A percentile compares a stretch with the other conserved stretches of the same genome.
Conservation (phyloP, 2,797 vertebrate species). For the Myotis pilosus region DNA sequence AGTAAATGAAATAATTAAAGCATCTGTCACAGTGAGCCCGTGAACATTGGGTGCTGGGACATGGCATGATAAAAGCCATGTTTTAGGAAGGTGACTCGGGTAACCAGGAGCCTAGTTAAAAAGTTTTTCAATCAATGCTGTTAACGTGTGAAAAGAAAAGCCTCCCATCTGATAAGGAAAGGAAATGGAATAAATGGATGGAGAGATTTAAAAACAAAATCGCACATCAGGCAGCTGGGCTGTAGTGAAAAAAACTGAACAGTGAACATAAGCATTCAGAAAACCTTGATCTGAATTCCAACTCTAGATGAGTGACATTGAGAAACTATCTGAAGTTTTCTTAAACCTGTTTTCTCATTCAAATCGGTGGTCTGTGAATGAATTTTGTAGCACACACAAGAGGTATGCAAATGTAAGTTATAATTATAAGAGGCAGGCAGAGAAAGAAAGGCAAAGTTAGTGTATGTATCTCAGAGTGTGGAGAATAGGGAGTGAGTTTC, state of each 20-base stretch:
- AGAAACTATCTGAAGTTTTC: background rate
- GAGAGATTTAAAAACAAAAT: background rate
- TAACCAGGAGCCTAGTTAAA: background rate
- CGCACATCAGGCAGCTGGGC: background rate
- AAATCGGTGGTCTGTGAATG: too few relatives aligned
- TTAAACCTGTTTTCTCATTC: too few relatives aligned
- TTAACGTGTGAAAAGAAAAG: background rate
- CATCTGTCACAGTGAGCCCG: background rate
- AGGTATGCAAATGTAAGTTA: too few relatives aligned
- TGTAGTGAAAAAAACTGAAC: background rate
- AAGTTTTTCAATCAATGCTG: background rate
- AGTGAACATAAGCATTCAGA: background rate
- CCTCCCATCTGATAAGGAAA: background rate
- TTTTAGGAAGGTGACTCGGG: background rate
- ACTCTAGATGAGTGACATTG: background rate
- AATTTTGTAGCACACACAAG: too few relatives aligned
- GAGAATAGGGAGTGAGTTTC: background rate
- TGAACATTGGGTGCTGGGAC: background rate
- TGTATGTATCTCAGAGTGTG: too few relatives aligned
- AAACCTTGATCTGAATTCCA: background rate
- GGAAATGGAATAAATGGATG: background rate
- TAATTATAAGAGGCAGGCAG: background rate
- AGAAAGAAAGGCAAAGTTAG: background rate
- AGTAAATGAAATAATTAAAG: background rate
- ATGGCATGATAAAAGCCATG: background rate